These are phyloP conservation scores for Phalacrocorax pelagicus DNA, from an alignment of 2,113 vertebrate genomes.

Conservation along the genomic window DNA sequence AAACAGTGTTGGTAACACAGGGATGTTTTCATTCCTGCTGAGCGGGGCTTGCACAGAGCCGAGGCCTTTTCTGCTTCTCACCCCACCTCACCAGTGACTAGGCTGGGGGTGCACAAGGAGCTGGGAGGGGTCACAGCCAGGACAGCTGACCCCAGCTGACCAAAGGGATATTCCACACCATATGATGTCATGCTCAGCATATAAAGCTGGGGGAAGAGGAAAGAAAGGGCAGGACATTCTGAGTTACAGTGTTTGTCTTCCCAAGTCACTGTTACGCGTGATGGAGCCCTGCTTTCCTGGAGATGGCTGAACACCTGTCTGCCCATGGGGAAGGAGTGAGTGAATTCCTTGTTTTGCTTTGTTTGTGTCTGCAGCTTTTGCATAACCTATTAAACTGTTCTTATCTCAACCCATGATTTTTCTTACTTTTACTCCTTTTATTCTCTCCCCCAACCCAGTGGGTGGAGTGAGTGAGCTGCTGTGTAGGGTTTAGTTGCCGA, in stretches of 20 bases:
- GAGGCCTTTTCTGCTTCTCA: neutral
- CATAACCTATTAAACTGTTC: neutral
- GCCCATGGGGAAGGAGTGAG: fast-evolving
- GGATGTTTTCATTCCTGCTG: neutral
- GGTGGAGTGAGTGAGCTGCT: fast-evolving
- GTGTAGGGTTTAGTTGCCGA: neutral
- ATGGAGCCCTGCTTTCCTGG: neutral
- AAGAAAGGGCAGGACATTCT: fast-evolving
- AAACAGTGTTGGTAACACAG: neutral
- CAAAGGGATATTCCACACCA: neutral
- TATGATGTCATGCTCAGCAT: fast-evolving
- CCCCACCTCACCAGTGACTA: fast-evolving
- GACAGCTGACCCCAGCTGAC: neutral
- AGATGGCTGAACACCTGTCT: neutral
- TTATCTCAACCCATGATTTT: neutral
- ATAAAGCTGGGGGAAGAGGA: neutral
- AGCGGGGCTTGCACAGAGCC: neutral
- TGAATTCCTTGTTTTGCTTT: neutral
- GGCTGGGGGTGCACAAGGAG: too few relatives aligned
- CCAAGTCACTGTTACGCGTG: fast-evolving
- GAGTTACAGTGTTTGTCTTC: neutral
- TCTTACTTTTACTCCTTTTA: neutral
- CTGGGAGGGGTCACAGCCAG: too few relatives aligned
- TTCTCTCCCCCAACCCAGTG: neutral
- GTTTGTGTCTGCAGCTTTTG: fast-evolving